Conservation (phyloP, 2,797 vertebrate species). For the Gouania willdenowi region DNA sequence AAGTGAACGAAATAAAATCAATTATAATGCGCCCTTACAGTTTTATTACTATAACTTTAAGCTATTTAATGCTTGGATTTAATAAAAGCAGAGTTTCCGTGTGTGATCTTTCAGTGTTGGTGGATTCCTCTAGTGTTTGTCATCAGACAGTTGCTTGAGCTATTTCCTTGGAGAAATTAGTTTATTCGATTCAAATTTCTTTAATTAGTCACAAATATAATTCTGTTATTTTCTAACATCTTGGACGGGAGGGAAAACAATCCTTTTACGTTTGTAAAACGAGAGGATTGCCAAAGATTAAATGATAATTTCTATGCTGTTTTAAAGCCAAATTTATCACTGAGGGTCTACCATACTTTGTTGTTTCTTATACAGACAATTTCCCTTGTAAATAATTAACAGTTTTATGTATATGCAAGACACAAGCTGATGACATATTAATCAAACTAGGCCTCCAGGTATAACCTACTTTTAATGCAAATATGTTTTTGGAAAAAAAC, state of each 20-base stretch:
- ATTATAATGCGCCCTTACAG: conserved; percentile 28
- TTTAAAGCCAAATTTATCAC: conserved; percentile 51
- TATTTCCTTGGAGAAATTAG: conserved; percentile 63
- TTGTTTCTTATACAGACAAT: conserved; percentile 34
- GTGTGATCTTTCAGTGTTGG: conserved; percentile 47
- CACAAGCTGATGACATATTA: conserved; percentile 65
- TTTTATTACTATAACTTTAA: conserved; percentile 34
- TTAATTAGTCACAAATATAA: conserved; percentile 70
- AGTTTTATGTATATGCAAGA: conserved; percentile 55
- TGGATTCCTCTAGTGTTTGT: conserved; percentile 57
- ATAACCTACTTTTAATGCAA: conserved; percentile 68
- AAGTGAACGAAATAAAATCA: no score
- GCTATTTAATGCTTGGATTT: conserved; percentile 46
- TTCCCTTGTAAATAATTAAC: conserved; percentile 51
- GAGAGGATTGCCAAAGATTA: conserved; percentile 38
- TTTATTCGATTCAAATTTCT: conserved; percentile 62
- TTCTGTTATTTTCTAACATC: conserved; percentile 57
- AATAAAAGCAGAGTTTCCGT: conserved; percentile 21
- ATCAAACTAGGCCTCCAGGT: conserved; percentile 69
- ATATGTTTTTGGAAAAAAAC: conserved; percentile 65
- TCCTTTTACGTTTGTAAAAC: conserved; percentile 51
- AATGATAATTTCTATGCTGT: conserved; percentile 41
- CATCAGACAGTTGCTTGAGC: conserved; percentile 54
- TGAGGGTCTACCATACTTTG: conserved; percentile 22
- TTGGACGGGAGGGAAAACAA: conserved; percentile 26